These are phyloP conservation scores for Eristalis tenax DNA, from an alignment of 2,888 invertebrate genomes.

Conservation along the genomic window DNA sequence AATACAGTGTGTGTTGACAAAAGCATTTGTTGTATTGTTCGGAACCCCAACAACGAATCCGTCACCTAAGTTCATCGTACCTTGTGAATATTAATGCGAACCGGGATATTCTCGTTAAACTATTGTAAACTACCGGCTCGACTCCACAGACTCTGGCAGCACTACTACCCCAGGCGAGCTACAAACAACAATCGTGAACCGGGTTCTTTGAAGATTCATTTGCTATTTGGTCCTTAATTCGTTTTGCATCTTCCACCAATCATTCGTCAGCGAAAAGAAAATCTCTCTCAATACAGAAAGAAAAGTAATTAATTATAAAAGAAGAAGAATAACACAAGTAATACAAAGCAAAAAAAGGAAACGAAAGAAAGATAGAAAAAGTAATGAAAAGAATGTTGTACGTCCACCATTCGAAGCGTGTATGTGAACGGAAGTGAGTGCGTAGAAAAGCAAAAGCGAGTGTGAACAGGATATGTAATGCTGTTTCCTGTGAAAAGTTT, in stretches of 20 bases:
- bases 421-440: conserved; percentile 62
- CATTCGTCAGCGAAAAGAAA: conserved; percentile 34
- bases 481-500: conserved; percentile 50
- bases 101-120: not conserved
- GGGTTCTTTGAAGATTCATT: conserved; percentile 2
- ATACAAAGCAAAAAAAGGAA: not conserved
- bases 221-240: conserved; percentile 3
- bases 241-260: conserved; percentile 23
- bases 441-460: conserved; percentile 14
- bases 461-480: conserved; percentile 59
- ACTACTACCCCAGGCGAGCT: not conserved
- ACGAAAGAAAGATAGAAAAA: conserved; percentile 29
- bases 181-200: not conserved
- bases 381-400: not conserved
- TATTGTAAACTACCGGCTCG: not conserved
- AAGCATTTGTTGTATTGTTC: not conserved
- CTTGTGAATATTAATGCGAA: not conserved
- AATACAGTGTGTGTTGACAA: not conserved
- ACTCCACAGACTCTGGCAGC: not conserved
- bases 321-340: not conserved
- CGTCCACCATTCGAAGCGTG: conserved; percentile 10
- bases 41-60: not conserved
- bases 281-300: conserved; percentile 33
- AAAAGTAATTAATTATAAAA: conserved; percentile 59
- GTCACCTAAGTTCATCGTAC: not conserved